These are phyloP conservation scores for Loriculus beryllinus DNA, from an alignment of 2,797 vertebrate species.

Conservation along the genomic window DNA sequence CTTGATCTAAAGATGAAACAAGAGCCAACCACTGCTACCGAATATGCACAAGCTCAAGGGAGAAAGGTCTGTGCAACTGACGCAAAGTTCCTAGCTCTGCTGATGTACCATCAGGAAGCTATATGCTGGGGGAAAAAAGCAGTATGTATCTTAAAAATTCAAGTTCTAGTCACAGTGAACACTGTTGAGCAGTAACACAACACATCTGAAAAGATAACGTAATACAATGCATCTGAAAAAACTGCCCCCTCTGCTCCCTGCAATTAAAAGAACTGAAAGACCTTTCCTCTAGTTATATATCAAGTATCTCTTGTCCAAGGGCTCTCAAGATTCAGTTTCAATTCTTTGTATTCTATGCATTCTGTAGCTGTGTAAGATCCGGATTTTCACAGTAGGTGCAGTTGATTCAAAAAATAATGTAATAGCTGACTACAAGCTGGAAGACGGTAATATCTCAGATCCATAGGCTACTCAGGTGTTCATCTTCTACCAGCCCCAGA, in stretches of 20 bases:
- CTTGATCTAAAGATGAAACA: neutral
- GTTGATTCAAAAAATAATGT: neutral
- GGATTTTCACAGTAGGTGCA: neutral
- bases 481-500: neutral
- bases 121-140: neutral
- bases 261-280: neutral
- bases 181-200: neutral
- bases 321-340: neutral
- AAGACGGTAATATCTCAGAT: neutral
- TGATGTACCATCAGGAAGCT: neutral
- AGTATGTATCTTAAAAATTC: neutral
- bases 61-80: neutral
- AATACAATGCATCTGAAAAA: neutral
- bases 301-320: neutral
- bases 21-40: neutral
- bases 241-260: fast-evolving
- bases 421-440: neutral
- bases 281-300: neutral
- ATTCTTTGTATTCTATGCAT: neutral
- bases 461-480: neutral
- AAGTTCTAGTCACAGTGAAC: neutral
- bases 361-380: neutral
- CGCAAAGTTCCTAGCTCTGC: neutral
- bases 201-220: neutral
- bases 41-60: neutral